Evolutionary conservation across 2,113 vertebrate genomes (phyloP).

Genomic region (Saccopteryx bilineata): DNA sequence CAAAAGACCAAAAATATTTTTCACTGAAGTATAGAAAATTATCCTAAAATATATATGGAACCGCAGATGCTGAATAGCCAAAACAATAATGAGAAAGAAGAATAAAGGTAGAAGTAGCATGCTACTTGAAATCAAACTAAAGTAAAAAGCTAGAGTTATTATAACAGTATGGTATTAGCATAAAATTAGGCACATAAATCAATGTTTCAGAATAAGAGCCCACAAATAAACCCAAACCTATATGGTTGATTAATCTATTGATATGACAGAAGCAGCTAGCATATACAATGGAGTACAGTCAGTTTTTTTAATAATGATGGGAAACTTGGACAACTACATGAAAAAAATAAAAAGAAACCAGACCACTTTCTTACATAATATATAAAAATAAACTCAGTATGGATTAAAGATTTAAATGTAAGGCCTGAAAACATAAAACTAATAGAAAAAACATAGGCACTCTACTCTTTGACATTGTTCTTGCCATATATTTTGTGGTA

Average conservation of each 20-base stretch:
- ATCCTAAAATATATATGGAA: not conserved
- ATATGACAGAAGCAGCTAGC: not conserved
- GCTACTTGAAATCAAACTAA: not conserved
- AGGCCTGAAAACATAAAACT: not conserved
- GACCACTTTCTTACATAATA: not conserved
- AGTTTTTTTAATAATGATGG: not conserved
- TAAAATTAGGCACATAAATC: not conserved
- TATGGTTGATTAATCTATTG: not conserved
- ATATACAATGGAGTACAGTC: not conserved
- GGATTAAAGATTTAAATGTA: not conserved
- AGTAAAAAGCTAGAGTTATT: not conserved
- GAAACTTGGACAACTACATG: not conserved
- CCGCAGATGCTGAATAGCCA: not conserved
- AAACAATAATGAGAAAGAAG: not conserved
- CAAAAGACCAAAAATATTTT: not conserved
- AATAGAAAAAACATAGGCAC: not conserved
- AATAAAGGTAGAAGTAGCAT: not conserved
- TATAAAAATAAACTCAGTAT: not conserved
- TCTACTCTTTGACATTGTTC: not conserved
- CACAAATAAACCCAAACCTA: not conserved
- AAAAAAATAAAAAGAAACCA: not conserved
- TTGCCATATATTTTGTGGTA: not conserved
- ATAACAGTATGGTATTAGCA: not conserved
- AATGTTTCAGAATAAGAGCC: not conserved
- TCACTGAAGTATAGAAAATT: not conserved